Conservation (phyloP, 2,113 vertebrate species). For the Phoxinus phoxinus region DNA sequence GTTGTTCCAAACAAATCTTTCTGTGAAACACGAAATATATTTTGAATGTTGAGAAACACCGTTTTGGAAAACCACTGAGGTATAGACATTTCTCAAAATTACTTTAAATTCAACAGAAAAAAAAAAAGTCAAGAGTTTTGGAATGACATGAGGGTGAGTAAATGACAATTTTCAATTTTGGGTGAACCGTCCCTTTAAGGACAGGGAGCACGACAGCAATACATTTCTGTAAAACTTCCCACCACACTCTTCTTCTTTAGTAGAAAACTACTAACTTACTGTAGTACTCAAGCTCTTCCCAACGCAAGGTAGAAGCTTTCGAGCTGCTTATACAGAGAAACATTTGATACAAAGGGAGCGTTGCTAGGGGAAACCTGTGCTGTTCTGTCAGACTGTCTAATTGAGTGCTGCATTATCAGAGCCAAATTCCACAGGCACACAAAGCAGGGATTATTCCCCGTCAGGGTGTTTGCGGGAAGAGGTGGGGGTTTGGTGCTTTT, state of each 20-base stretch:
- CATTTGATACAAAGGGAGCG: slow-evolving; percentile 34
- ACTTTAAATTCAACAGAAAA: not conserved
- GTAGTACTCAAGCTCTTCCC: not conserved
- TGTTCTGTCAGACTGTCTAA: slow-evolving; percentile 34
- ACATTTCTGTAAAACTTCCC: not conserved
- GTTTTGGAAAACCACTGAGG: not conserved
- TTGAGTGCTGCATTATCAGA: slow-evolving; percentile 51
- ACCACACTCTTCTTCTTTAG: too few species aligned
- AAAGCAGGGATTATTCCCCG: slow-evolving; percentile 57
- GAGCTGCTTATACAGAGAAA: not conserved
- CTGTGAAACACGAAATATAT: not conserved
- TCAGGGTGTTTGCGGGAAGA: slow-evolving; percentile 19
- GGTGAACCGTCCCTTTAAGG: not conserved
- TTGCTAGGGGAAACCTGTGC: slow-evolving; percentile 49
- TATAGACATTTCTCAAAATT: too few species aligned
- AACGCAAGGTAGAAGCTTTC: not conserved
- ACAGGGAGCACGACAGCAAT: not conserved
- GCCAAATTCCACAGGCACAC: slow-evolving; percentile 53
- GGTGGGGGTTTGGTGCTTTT: slow-evolving; percentile 49
- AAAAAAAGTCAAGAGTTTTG: not conserved
- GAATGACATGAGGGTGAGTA: too few species aligned
- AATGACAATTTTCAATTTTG: not conserved
- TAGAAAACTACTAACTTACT: not conserved
- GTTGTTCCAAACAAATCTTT: not conserved
- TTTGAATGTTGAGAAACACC: not conserved